Evolutionary conservation across 1,140 invertebrate species (phyloP).

Genomic region (Drosophila nigromelanica): DNA sequence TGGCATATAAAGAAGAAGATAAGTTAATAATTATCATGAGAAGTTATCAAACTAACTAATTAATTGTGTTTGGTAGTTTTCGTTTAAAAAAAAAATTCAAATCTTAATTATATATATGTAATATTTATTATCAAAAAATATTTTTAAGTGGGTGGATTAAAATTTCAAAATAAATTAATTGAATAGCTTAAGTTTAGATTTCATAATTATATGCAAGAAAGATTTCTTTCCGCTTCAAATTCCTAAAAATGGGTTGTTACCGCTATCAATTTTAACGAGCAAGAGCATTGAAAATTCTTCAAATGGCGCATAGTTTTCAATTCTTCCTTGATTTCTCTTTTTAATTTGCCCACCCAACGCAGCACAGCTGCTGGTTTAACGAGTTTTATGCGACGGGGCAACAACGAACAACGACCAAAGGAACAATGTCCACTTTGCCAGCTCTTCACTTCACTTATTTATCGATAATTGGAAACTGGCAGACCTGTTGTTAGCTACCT

Average conservation of each 20-base stretch:
- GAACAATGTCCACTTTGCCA: conserved; percentile 48
- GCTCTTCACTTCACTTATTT: conserved; percentile 71
- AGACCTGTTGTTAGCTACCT: conserved; percentile 19
- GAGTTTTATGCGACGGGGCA: conserved; percentile 50
- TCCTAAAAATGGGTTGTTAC: too few relatives aligned
- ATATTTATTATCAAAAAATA: too few relatives aligned
- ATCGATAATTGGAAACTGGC: conserved; percentile 75
- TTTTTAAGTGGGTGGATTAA: too few relatives aligned
- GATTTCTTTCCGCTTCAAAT: too few relatives aligned
- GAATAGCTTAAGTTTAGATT: too few relatives aligned
- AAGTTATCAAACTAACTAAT: conserved; percentile 14
- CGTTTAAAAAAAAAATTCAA: too few relatives aligned
- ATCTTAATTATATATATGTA: too few relatives aligned
- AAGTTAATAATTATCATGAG: conserved; percentile 1
- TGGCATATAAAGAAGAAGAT: not conserved
- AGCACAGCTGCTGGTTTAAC: conserved; percentile 56
- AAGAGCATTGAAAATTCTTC: conserved; percentile 22
- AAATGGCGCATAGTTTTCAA: not conserved
- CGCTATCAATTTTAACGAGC: too few relatives aligned
- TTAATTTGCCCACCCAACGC: conserved; percentile 34
- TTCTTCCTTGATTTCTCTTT: conserved; percentile 29
- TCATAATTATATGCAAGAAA: too few relatives aligned
- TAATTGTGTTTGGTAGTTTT: too few relatives aligned
- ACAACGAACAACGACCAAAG: not conserved
- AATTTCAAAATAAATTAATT: too few relatives aligned